Conservation (phyloP, 2,113 vertebrate genomes). For the Phyllostomus discolor region DNA sequence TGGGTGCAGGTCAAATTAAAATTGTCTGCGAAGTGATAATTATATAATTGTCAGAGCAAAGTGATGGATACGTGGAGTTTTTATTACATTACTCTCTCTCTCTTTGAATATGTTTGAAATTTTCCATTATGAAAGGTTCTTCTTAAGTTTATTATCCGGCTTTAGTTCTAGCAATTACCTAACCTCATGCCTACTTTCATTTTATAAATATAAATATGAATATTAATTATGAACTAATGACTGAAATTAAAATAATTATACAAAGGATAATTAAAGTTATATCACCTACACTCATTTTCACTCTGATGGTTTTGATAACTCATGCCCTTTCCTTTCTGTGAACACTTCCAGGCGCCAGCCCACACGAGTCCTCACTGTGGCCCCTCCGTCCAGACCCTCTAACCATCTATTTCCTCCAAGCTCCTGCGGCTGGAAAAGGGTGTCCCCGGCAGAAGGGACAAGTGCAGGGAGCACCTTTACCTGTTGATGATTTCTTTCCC, state of each 20-base stretch:
- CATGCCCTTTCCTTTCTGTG: background rate
- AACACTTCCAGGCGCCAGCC: background rate
- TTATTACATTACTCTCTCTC: background rate
- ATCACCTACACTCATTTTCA: background rate
- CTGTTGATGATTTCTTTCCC: background rate
- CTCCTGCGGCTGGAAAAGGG: background rate
- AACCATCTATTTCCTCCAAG: background rate
- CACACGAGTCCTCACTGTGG: background rate
- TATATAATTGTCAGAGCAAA: background rate
- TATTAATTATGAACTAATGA: constrained; percentile 10
- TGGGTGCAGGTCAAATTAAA: background rate
- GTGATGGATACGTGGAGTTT: background rate
- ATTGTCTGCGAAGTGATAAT: background rate
- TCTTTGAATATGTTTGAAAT: background rate
- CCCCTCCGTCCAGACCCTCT: background rate
- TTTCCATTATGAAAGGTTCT: background rate
- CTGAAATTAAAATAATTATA: constrained; percentile 17
- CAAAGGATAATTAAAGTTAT: background rate
- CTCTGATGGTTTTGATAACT: background rate
- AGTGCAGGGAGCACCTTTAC: background rate
- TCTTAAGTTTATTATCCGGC: background rate
- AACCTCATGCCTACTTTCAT: background rate
- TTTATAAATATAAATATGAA: background rate
- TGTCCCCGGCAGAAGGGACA: background rate
- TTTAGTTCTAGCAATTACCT: background rate